These are phyloP conservation scores for Sinhomidia bicolor DNA, from an alignment of 2,888 invertebrate genomes.

Conservation along the genomic window DNA sequence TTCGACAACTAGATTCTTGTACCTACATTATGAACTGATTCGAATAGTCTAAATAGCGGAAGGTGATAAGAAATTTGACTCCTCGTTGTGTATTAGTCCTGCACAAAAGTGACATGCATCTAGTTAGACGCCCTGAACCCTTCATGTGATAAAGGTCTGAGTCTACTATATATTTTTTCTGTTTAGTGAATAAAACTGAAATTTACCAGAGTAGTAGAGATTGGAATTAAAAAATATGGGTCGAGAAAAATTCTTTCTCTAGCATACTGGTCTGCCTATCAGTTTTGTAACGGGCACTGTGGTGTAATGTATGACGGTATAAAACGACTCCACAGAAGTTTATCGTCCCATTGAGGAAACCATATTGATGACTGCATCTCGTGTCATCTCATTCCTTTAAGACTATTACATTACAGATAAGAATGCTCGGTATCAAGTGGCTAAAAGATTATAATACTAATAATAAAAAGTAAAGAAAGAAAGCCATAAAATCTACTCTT, in stretches of 20 bases:
- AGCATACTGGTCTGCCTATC: not conserved
- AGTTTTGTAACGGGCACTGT: not conserved
- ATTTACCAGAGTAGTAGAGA: conserved; percentile 22
- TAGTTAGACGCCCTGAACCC: too few relatives aligned
- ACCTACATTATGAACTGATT: too few relatives aligned
- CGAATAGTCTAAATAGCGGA: too few relatives aligned
- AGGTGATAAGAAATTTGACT: too few relatives aligned
- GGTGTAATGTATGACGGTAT: not conserved
- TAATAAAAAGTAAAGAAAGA: conserved; percentile 2
- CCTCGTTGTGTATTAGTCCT: too few relatives aligned
- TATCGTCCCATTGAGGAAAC: conserved; percentile 34
- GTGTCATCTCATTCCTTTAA: conserved; percentile 2
- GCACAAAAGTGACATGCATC: too few relatives aligned
- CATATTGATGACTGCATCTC: not conserved
- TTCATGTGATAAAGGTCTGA: not conserved
- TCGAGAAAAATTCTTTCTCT: conserved; percentile 10
- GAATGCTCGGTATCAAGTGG: conserved; percentile 17
- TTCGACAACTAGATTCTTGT: too few relatives aligned
- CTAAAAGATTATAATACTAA: not conserved
- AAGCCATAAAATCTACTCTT: conserved; percentile 2
- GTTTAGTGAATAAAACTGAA: conserved; percentile 12
- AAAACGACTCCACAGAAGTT: conserved; percentile 19
- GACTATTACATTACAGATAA: not conserved
- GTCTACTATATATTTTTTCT: too few relatives aligned
- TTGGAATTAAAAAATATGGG: conserved; percentile 10